Evolutionary conservation across 2,797 vertebrate genomes (phyloP).

Genomic region (Dicrostonyx torquatus): DNA sequence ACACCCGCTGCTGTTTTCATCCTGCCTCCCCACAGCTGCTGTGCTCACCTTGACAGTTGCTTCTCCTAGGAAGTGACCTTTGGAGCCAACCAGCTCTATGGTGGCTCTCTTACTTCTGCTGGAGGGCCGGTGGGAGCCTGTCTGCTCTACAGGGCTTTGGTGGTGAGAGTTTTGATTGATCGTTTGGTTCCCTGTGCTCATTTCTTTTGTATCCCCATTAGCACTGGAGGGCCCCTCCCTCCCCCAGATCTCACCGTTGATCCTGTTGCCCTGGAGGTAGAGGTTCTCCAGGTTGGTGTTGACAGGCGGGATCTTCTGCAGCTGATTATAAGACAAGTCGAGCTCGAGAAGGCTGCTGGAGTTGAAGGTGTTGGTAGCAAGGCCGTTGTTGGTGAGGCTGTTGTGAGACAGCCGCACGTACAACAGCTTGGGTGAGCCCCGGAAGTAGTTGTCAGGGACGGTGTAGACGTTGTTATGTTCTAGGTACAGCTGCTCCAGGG

Average conservation of each 20-base stretch:
- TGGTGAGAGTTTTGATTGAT: neutral
- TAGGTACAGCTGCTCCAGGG: constrained; percentile 95
- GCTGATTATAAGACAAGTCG: constrained; percentile 96
- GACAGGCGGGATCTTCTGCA: constrained; percentile 95
- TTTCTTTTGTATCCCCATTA: neutral
- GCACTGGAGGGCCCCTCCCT: neutral
- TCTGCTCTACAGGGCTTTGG: neutral
- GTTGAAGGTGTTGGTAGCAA: constrained; percentile 94
- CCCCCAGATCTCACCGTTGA: constrained; percentile 90
- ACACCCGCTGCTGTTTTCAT: neutral
- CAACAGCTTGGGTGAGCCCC: constrained; percentile 90
- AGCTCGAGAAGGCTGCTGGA: constrained; percentile 95
- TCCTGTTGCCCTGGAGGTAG: constrained; percentile 97
- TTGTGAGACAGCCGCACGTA: constrained; percentile 95
- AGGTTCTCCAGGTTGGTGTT: constrained; percentile 94
- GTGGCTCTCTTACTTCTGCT: neutral
- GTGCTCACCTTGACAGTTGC: neutral
- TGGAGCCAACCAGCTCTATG: neutral
- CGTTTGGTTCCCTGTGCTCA: neutral
- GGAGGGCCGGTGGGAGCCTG: neutral
- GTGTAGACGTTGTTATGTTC: constrained; percentile 93
- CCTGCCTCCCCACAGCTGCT: neutral
- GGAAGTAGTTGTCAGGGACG: constrained; percentile 92
- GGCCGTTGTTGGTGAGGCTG: constrained; percentile 92
- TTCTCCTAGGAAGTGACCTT: neutral